These are phyloP conservation scores for Gibbula magus DNA, from an alignment of 2,888 invertebrate species.

Conservation along the genomic window DNA sequence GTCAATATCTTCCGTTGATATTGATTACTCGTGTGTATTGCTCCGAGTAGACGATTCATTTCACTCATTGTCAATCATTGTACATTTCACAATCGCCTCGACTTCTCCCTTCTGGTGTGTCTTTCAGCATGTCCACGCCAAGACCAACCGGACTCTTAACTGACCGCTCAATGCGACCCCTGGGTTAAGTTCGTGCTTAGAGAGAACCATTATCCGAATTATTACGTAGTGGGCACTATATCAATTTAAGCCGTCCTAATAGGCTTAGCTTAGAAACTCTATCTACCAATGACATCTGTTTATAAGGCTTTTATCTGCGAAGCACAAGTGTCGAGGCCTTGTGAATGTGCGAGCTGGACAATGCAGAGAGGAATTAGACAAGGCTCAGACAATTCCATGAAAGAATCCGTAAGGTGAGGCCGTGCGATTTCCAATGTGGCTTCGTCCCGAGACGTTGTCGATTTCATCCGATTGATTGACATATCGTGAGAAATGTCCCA, in stretches of 20 bases:
- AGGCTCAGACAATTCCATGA: neutral
- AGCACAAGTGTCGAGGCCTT: neutral
- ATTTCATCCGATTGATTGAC: slow-evolving; percentile 21
- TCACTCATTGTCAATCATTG: neutral
- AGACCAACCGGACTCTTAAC: neutral
- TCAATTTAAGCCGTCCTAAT: slow-evolving; percentile 18
- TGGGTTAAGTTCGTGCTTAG: neutral
- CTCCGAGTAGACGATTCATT: neutral
- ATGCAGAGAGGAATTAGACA: slow-evolving; percentile 15
- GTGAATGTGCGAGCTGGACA: neutral
- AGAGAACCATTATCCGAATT: neutral
- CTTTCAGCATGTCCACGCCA: slow-evolving; percentile 1
- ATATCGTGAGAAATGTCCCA: slow-evolving; percentile 16
- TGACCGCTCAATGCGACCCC: neutral
- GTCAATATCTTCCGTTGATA: slow-evolving; percentile 1
- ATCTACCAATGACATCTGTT: slow-evolving; percentile 29
- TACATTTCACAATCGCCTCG: slow-evolving; percentile 8
- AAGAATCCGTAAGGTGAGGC: slow-evolving; percentile 19
- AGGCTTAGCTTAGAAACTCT: slow-evolving; percentile 12
- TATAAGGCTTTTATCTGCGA: slow-evolving; percentile 12
- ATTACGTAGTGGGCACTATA: slow-evolving; percentile 10
- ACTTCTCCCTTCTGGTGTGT: neutral
- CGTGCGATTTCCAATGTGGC: slow-evolving; percentile 20
- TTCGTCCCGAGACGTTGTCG: neutral
- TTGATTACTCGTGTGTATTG: slow-evolving; percentile 12